A percentile compares a stretch with the other conserved stretches of the same genome.
Conservation (phyloP, 2,113 vertebrate genomes). For the Henicopernis longicauda region DNA sequence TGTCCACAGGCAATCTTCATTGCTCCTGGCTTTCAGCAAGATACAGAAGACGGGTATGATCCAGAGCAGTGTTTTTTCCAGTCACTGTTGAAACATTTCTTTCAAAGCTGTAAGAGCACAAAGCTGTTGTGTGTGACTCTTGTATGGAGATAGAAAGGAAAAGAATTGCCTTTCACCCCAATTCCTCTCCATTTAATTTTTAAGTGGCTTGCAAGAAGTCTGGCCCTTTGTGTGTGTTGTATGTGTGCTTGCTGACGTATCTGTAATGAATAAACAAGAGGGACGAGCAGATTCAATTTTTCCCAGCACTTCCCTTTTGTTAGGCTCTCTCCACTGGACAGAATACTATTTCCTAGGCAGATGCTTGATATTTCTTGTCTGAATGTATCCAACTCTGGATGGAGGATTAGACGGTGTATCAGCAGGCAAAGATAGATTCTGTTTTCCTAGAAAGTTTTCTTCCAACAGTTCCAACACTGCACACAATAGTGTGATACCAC, state of each 20-base stretch:
- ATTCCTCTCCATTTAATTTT: neutral
- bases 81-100: neutral
- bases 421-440: neutral
- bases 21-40: neutral
- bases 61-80: neutral
- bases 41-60: neutral
- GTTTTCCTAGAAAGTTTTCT: neutral
- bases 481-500: neutral
- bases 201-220: neutral
- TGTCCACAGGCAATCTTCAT: neutral
- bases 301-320: neutral
- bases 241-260: neutral
- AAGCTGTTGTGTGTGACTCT: neutral
- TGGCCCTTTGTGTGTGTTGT: neutral
- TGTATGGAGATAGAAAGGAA: neutral
- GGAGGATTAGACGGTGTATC: neutral
- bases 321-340: neutral
- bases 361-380: neutral
- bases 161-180: neutral
- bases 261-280: neutral
- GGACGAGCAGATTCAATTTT: neutral
- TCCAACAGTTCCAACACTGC: neutral
- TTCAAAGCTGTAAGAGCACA: neutral
- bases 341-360: neutral
- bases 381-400: neutral